phyloP scores from a whole-genome alignment of 2,888 invertebrate species.

The Micoletzkya japonica region DNA sequence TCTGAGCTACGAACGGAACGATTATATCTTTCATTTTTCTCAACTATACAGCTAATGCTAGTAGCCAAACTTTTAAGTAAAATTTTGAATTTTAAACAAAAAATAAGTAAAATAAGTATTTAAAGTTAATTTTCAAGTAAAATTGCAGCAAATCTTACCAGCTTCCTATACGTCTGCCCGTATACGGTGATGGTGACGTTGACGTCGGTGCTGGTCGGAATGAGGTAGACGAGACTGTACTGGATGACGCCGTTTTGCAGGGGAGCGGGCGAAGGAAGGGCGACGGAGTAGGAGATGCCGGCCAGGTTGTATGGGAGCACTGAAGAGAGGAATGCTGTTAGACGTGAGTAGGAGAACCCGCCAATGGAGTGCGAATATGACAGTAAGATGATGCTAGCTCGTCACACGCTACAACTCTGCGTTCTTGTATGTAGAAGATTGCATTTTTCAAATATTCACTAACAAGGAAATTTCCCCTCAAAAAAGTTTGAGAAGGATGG shows the following conservation, averaged over 20 bases:
- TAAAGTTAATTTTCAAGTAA: not conserved
- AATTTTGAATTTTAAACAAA: too few species aligned
- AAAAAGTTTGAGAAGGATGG: not conserved
- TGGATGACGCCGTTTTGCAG: conserved; percentile 17
- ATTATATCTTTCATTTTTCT: too few species aligned
- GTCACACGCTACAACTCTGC: too few species aligned
- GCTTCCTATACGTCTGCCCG: not conserved
- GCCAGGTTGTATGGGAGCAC: conserved; percentile 21
- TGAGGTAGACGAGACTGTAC: conserved; percentile 16
- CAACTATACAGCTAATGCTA: too few species aligned
- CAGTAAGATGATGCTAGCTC: too few species aligned
- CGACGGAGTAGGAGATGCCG: conserved; percentile 17
- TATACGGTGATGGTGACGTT: not conserved
- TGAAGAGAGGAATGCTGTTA: too few species aligned
- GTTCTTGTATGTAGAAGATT: too few species aligned
- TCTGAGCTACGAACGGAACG: too few species aligned
- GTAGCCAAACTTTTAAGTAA: too few species aligned
- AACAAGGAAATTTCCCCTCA: not conserved
- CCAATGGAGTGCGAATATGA: too few species aligned
- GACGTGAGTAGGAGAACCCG: not conserved
- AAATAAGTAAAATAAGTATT: too few species aligned
- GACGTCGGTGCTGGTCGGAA: conserved; percentile 17
- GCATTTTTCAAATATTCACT: not conserved
- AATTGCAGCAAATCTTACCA: not conserved
- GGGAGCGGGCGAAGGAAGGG: conserved; percentile 10